Conservation (phyloP, 2,113 vertebrate species). For the Siniperca chuatsi region DNA sequence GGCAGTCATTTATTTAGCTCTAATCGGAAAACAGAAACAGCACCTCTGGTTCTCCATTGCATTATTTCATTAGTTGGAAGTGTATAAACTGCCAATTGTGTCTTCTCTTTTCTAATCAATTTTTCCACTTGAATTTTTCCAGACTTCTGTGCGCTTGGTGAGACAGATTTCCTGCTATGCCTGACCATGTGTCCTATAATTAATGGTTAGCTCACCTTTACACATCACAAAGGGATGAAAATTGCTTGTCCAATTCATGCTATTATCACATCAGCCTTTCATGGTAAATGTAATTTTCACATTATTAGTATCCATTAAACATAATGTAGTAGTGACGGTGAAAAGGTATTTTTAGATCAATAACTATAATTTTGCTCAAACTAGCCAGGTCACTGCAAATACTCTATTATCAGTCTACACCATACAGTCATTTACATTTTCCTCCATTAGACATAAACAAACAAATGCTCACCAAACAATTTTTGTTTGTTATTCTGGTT, state of each 20-base stretch:
- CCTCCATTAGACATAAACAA: no score
- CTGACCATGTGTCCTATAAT: slow-evolving; percentile 44
- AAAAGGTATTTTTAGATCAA: slow-evolving; percentile 23
- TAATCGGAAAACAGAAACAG: background rate
- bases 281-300: slow-evolving; percentile 46
- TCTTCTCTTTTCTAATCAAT: slow-evolving; percentile 2
- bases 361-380: slow-evolving; percentile 33
- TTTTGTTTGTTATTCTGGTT: no score
- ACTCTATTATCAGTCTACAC: background rate
- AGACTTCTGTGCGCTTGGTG: background rate
- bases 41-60: background rate
- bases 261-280: slow-evolving; percentile 49
- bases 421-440: no score
- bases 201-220: slow-evolving; percentile 55
- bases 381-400: slow-evolving; percentile 21
- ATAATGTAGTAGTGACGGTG: background rate
- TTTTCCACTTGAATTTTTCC: slow-evolving; percentile 6
- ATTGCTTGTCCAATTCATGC: slow-evolving; percentile 35
- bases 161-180: background rate
- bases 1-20: background rate
- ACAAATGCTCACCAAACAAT: no score
- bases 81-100: background rate
- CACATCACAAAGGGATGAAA: slow-evolving; percentile 47
- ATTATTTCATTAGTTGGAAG: background rate
- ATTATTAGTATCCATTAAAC: slow-evolving; percentile 50